phyloP scores from a whole-genome alignment of 2,888 invertebrate genomes.

The Glaucopsyche alexis region DNA sequence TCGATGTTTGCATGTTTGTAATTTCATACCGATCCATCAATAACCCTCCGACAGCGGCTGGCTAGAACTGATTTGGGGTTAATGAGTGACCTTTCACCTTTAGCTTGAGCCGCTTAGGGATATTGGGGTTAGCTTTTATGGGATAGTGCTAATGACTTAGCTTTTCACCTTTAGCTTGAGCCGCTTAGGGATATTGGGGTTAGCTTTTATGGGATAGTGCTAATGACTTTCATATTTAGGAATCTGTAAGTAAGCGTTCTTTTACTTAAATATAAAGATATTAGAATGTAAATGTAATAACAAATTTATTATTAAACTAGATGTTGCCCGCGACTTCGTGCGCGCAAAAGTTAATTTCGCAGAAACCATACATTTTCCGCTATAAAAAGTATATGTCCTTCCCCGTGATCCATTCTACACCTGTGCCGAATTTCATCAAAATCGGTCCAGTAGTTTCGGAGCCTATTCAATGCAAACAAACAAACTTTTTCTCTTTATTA shows the following conservation, averaged over 20 bases:
- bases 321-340: no score
- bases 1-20: constrained; percentile 29
- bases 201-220: neutral
- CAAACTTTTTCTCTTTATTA: no score
- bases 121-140: neutral
- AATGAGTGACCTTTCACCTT: neutral
- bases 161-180: neutral
- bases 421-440: no score
- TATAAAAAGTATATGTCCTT: no score
- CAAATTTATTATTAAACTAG: no score
- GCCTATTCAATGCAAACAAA: no score
- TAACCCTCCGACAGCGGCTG: neutral
- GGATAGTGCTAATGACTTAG: neutral
- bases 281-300: no score
- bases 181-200: neutral
- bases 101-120: neutral
- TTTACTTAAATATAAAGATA: no score
- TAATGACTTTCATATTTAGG: neutral
- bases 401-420: no score
- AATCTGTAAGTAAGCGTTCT: neutral
- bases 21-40: constrained; percentile 27
- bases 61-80: neutral
- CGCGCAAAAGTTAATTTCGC: no score
- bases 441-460: no score
- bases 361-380: no score